These are phyloP conservation scores for Octomys mimax DNA, from an alignment of 2,797 vertebrate genomes.

Conservation along the genomic window DNA sequence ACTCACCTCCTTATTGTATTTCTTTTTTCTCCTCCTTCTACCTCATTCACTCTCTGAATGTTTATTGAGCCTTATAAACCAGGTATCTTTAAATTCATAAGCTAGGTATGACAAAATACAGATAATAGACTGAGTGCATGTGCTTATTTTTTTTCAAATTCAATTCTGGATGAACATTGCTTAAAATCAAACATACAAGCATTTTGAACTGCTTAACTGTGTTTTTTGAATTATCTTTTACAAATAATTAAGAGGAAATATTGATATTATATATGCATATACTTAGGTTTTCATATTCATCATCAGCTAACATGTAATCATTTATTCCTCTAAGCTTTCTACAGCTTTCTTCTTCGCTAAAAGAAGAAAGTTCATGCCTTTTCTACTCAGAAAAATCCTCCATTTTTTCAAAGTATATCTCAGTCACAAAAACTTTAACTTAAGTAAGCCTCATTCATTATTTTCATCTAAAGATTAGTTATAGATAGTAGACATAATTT, in stretches of 20 bases:
- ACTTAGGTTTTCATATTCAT: neutral
- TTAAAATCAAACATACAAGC: neutral
- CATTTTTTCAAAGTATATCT: neutral
- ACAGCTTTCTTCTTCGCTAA: neutral
- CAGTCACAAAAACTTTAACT: neutral
- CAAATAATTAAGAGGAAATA: neutral
- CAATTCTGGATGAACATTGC: neutral
- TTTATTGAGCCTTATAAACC: neutral
- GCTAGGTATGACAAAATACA: neutral
- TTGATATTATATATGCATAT: neutral
- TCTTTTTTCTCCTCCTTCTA: neutral
- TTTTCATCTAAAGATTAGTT: constrained; percentile 1
- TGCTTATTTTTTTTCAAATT: neutral
- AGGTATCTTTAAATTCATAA: neutral
- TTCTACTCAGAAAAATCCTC: neutral
- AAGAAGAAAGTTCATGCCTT: neutral
- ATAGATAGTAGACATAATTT: neutral
- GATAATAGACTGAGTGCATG: no score
- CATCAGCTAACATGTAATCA: neutral
- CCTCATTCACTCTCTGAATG: constrained; percentile 14
- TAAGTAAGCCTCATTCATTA: neutral
- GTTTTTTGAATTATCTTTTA: constrained; percentile 19
- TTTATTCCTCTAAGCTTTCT: neutral
- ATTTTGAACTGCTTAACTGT: neutral
- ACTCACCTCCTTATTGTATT: neutral